These are phyloP conservation scores for Coryphaenoides rupestris DNA, from an alignment of 2,113 vertebrate species.

Conservation along the genomic window DNA sequence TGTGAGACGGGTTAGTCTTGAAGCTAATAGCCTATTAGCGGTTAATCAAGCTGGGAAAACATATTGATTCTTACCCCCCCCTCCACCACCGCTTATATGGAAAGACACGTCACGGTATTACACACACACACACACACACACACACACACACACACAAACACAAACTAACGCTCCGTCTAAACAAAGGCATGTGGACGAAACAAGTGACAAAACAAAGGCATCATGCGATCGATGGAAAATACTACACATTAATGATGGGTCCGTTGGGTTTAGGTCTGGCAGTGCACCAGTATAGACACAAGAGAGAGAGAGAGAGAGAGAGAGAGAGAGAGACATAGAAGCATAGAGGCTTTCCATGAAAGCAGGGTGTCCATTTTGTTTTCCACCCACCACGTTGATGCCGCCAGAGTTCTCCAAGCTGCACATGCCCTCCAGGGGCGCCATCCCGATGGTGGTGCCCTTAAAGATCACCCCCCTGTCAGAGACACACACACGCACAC, in stretches of 20 bases:
- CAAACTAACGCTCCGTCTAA: conserved; percentile 1
- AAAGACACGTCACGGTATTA: conserved; percentile 11
- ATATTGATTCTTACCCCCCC: conserved; percentile 45
- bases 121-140: conserved; percentile 4
- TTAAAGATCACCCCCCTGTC: conserved; percentile 81
- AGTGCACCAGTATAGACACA: not conserved
- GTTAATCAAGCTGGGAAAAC: conserved; percentile 55
- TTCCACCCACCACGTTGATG: conserved; percentile 80
- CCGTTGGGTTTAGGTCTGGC: conserved; percentile 13
- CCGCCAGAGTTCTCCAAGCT: conserved; percentile 85
- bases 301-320: not conserved
- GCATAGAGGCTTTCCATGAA: not conserved
- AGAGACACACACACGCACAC: not conserved
- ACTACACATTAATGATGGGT: too few relatives aligned
- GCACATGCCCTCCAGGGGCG: conserved; percentile 90
- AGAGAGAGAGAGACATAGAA: too few relatives aligned
- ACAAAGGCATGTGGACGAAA: too few relatives aligned
- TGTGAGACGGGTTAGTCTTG: too few relatives aligned
- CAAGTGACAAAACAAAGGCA: not conserved
- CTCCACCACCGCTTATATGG: conserved; percentile 15
- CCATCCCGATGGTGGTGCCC: conserved; percentile 92
- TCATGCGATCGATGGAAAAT: not conserved
- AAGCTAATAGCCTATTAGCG: conserved; percentile 53
- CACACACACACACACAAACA: not conserved
- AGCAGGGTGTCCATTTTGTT: too few relatives aligned